Conservation (phyloP, 2,113 vertebrate genomes). For the Murina feae region DNA sequence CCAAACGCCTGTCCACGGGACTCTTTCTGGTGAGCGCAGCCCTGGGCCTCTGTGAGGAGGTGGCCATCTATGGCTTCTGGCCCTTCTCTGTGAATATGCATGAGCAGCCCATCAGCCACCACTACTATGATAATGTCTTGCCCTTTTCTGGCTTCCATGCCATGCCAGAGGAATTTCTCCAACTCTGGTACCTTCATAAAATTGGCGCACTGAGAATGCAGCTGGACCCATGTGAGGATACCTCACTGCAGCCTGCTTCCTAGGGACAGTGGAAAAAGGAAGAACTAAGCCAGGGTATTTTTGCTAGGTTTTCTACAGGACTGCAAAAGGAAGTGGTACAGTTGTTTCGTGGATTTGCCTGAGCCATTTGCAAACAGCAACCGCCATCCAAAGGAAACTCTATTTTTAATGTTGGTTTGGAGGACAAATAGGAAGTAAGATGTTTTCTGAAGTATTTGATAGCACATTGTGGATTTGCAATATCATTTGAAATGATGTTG, state of each 20-base stretch:
- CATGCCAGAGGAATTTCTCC: slow-evolving; percentile 97
- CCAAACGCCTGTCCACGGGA: slow-evolving; percentile 93
- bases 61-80: slow-evolving; percentile 96
- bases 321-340: slow-evolving; percentile 53
- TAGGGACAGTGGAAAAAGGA: slow-evolving; percentile 36
- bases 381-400: neutral
- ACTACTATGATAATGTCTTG: slow-evolving; percentile 96
- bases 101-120: slow-evolving; percentile 90
- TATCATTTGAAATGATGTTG: neutral
- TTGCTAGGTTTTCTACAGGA: slow-evolving; percentile 67
- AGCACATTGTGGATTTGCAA: neutral
- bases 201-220: slow-evolving; percentile 89
- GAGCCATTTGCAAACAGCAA: slow-evolving; percentile 4
- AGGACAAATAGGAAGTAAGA: slow-evolving; percentile 53
- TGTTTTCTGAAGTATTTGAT: slow-evolving; percentile 45
- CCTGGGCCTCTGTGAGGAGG: slow-evolving; percentile 93
- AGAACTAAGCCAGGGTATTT: neutral
- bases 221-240: slow-evolving; percentile 83
- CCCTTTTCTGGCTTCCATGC: slow-evolving; percentile 93
- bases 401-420: slow-evolving; percentile 10
- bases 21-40: slow-evolving; percentile 95
- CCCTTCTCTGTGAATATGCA: slow-evolving; percentile 89
- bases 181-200: slow-evolving; percentile 97
- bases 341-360: slow-evolving; percentile 54
- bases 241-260: slow-evolving; percentile 48